phyloP scores from a whole-genome alignment of 2,113 vertebrate genomes.

The Calcarius ornatus region DNA sequence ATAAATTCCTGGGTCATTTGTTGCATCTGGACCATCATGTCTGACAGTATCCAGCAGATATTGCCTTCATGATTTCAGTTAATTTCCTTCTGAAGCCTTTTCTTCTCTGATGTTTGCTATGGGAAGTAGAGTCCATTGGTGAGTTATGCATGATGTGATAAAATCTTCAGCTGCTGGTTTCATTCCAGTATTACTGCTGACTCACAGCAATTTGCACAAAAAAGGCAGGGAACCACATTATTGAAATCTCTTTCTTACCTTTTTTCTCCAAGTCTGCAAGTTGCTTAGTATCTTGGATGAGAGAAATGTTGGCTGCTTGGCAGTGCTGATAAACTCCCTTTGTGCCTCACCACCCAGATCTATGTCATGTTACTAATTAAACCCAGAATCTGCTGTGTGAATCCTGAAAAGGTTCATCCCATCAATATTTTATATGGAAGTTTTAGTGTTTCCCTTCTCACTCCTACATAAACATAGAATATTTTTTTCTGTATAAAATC shows the following conservation, averaged over 20 bases:
- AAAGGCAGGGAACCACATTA: neutral
- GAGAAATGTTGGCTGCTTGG: neutral
- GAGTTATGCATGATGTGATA: neutral
- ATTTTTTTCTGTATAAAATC: neutral
- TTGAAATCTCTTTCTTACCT: neutral
- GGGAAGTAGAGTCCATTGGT: neutral
- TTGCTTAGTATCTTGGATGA: neutral
- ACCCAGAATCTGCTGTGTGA: neutral
- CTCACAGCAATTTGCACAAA: neutral
- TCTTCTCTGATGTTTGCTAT: neutral
- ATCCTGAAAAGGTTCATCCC: neutral
- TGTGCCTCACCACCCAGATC: neutral
- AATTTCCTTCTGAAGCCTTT: neutral
- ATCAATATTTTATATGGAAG: neutral
- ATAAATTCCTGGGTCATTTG: neutral
- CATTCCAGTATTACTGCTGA: neutral
- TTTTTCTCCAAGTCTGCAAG: neutral
- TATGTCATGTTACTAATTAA: neutral
- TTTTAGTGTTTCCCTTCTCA: neutral
- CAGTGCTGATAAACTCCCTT: neutral
- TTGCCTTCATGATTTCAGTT: neutral
- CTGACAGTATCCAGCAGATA: neutral
- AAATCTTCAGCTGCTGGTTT: neutral
- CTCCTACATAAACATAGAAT: neutral
- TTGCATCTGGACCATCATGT: neutral